These are phyloP conservation scores for Teleiodes luculella DNA, from an alignment of 2,888 invertebrate genomes.

Conservation along the genomic window DNA sequence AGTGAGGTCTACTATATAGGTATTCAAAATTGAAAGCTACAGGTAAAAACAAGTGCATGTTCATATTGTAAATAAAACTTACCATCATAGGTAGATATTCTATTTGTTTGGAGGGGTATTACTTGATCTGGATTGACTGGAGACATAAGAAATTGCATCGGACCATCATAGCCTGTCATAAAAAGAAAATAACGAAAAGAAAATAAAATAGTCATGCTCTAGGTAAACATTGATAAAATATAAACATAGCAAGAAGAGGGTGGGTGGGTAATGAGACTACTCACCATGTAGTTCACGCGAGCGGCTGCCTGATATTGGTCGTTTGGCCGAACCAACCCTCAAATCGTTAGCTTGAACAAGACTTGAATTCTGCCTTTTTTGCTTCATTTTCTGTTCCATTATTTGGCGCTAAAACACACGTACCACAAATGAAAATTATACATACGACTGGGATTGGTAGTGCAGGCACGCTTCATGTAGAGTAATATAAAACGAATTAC, in stretches of 20 bases:
- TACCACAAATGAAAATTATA: neutral
- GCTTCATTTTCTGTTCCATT: conserved; percentile 93
- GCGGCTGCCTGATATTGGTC: conserved; percentile 83
- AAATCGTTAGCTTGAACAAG: conserved; percentile 93
- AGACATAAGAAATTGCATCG: conserved; percentile 90
- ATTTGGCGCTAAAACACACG: conserved; percentile 83
- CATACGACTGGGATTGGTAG: neutral
- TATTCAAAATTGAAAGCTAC: too few relatives aligned
- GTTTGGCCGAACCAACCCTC: conserved; percentile 82
- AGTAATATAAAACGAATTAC: neutral
- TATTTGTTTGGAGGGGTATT: conserved; percentile 76
- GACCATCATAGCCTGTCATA: conserved; percentile 88
- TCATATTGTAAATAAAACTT: conserved; percentile 38
- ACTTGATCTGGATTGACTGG: conserved; percentile 90
- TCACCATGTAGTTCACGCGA: conserved; percentile 84
- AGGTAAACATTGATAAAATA: conserved; percentile 23
- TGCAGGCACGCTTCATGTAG: neutral
- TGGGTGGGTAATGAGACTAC: conserved; percentile 9
- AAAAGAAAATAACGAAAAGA: conserved; percentile 53
- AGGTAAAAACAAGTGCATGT: too few relatives aligned
- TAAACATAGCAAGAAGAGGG: conserved; percentile 2
- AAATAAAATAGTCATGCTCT: conserved; percentile 43
- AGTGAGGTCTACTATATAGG: too few relatives aligned
- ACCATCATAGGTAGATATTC: conserved; percentile 76
- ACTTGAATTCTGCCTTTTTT: conserved; percentile 89